phyloP scores from a whole-genome alignment of 2,888 invertebrate genomes.

The Nasonia oneida region DNA sequence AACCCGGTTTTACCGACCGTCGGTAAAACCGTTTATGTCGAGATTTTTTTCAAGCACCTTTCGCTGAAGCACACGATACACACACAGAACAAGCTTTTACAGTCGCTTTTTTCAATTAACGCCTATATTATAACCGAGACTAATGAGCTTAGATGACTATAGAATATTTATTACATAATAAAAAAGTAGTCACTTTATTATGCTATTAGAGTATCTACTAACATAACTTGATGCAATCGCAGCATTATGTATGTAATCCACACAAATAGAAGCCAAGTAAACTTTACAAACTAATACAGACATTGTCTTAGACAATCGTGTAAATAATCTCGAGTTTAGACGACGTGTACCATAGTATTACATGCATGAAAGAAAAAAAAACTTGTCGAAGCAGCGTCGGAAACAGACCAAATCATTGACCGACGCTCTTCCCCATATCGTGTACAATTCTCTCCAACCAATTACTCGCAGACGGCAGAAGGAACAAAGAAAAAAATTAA shows the following conservation, averaged over 20 bases:
- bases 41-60: slow-evolving; percentile 58
- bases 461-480: not conserved
- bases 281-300: not conserved
- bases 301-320: not conserved
- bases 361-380: not conserved
- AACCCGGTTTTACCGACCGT: not conserved
- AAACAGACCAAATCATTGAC: not conserved
- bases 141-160: slow-evolving; percentile 20
- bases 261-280: not conserved
- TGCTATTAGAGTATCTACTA: not conserved
- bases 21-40: slow-evolving; percentile 5
- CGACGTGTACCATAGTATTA: not conserved
- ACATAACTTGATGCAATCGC: not conserved
- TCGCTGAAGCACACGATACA: slow-evolving; percentile 45
- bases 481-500: not conserved
- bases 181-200: not conserved
- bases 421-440: not conserved
- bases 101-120: slow-evolving; percentile 36
- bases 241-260: not conserved
- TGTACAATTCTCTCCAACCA: too few relatives aligned
- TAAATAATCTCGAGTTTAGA: not conserved
- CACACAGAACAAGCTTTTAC: slow-evolving; percentile 49
- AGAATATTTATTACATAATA: not conserved
- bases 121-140: slow-evolving; percentile 12
- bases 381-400: not conserved